Percentiles rank a stretch among this genome's conserved stretches.
phyloP scores from a whole-genome alignment of 2,113 vertebrate species.

The Archocentrus centrarchus region DNA sequence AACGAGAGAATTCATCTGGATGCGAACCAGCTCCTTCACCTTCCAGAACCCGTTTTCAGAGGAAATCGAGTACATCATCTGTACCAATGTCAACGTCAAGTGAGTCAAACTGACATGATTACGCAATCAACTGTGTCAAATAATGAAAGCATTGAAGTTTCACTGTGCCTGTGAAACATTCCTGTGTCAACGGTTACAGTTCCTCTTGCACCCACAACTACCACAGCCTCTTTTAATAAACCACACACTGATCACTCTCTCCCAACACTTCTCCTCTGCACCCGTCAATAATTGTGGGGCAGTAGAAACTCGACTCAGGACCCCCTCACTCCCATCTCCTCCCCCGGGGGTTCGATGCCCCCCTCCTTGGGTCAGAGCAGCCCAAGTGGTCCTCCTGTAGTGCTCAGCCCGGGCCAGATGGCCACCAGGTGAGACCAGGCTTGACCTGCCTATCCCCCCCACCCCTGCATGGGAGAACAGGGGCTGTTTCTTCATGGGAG shows the following conservation, averaged over 20 bases:
- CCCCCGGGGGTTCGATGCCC: conserved; percentile 86
- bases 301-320: conserved; percentile 91
- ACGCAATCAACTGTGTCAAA: conserved; percentile 11
- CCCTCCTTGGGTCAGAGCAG: conserved; percentile 86
- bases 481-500: conserved; percentile 60
- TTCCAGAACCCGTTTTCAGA: conserved; percentile 99
- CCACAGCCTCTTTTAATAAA: conserved; percentile 20
- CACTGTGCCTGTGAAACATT: conserved; percentile 32
- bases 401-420: conserved; percentile 87
- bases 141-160: conserved; percentile 29
- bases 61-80: conserved; percentile 99
- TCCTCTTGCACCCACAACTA: conserved; percentile 19
- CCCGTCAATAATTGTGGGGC: conserved; percentile 58
- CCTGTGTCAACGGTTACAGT: conserved; percentile 28
- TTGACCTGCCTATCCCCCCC: conserved; percentile 33
- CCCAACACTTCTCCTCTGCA: conserved; percentile 59
- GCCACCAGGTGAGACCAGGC: conserved; percentile 87
- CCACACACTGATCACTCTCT: conserved; percentile 51
- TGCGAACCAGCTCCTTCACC: conserved; percentile 97
- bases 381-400: conserved; percentile 82
- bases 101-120: conserved; percentile 78
- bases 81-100: conserved; percentile 98
- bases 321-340: conserved; percentile 85
- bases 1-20: conserved; percentile 93
- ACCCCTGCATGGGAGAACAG: conserved; percentile 53